These are phyloP conservation scores for Coryphaenoides rupestris DNA, from an alignment of 2,113 vertebrate genomes.

Conservation along the genomic window DNA sequence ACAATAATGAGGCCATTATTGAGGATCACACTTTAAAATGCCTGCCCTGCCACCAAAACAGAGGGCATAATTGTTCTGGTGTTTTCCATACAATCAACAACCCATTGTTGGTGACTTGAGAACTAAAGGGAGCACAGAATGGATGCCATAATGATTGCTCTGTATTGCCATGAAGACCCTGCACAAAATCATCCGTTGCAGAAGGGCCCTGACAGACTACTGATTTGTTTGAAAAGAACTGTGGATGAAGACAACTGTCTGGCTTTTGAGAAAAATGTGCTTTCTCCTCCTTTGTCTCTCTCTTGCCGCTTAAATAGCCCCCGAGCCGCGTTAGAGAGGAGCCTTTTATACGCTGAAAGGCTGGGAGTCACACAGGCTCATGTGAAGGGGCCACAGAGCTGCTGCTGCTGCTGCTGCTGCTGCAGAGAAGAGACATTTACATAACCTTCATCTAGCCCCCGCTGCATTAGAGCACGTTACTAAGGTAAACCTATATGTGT, in stretches of 20 bases:
- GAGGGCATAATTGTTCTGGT: constrained; percentile 94
- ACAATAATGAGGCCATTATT: constrained; percentile 99
- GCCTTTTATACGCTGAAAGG: constrained; percentile 61
- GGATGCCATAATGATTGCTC: constrained; percentile 93
- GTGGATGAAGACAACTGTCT: constrained; percentile 90
- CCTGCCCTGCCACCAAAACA: constrained; percentile 90
- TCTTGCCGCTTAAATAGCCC: constrained; percentile 60
- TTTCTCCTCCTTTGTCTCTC: constrained; percentile 58
- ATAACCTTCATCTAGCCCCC: constrained; percentile 32
- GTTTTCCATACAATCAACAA: constrained; percentile 99
- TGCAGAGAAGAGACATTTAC: constrained; percentile 45
- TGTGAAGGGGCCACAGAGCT: constrained; percentile 49
- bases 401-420: too few species aligned
- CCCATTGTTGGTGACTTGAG: constrained; percentile 96
- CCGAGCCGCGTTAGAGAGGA: constrained; percentile 54
- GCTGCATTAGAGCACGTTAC: constrained; percentile 21
- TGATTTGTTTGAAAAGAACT: constrained; percentile 83
- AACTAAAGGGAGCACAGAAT: constrained; percentile 90
- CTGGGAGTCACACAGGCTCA: constrained; percentile 56
- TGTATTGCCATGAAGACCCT: constrained; percentile 85
- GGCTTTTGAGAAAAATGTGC: constrained; percentile 62
- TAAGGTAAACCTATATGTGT: neutral
- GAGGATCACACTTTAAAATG: constrained; percentile 91
- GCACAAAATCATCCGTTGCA: constrained; percentile 85
- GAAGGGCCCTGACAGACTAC: constrained; percentile 91